phyloP scores from a whole-genome alignment of 2,797 vertebrate species.

The Chloroceryle amazona region DNA sequence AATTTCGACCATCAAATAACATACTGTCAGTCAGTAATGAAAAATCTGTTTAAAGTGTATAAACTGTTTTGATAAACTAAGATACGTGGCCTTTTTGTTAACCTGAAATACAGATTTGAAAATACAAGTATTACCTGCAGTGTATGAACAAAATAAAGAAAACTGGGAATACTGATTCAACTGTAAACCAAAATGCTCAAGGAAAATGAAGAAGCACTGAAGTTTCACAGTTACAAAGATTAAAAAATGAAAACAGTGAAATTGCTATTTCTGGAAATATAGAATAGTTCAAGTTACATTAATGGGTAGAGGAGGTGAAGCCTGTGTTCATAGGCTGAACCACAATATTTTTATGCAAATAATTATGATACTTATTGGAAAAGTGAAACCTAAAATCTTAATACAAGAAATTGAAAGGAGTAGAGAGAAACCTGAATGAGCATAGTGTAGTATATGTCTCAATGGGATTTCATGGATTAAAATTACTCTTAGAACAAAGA shows the following conservation, averaged over 20 bases:
- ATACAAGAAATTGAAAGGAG: not conserved
- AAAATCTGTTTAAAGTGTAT: not conserved
- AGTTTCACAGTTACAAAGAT: not conserved
- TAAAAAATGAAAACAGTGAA: not conserved
- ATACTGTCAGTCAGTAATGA: not conserved
- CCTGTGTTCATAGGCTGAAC: not conserved
- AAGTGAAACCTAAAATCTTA: not conserved
- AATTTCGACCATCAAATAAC: not conserved
- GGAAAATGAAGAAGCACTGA: not conserved
- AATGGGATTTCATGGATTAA: not conserved
- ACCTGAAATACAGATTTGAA: not conserved
- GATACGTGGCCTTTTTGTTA: not conserved
- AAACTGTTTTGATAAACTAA: not conserved
- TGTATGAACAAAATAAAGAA: not conserved
- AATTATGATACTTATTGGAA: not conserved
- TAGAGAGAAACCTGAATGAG: not conserved
- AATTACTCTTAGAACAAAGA: not conserved
- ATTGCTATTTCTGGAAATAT: not conserved
- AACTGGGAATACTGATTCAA: accelerated
- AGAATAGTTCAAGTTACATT: not conserved
- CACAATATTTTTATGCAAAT: not conserved
- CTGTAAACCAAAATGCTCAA: not conserved
- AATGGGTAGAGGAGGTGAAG: not conserved
- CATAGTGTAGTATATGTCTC: not conserved
- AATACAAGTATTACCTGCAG: not conserved